Percentiles rank a stretch among this genome's conserved stretches.
Conservation (phyloP, 1,140 invertebrate species). For the Heliconius eleuchia region DNA sequence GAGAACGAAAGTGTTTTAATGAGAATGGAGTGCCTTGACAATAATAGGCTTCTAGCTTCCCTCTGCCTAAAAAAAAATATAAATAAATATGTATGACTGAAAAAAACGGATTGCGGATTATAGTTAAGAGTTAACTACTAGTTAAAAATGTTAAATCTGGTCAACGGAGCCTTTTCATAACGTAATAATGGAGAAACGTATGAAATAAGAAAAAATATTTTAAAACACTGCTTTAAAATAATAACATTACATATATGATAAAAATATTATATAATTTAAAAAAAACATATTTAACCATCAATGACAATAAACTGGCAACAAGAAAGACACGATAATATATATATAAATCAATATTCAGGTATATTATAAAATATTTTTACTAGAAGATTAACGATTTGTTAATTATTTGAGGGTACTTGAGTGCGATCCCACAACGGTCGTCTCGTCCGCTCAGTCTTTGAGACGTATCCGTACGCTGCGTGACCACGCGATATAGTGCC, state of each 20-base stretch:
- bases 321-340: not conserved
- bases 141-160: too few species aligned
- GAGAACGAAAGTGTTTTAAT: too few species aligned
- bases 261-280: not conserved
- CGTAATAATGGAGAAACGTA: too few species aligned
- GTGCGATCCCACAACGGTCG: not conserved
- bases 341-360: not conserved
- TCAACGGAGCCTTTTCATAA: too few species aligned
- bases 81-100: too few species aligned
- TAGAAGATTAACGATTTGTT: not conserved
- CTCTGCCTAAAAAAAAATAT: too few species aligned
- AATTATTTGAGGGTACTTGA: constrained; percentile 12
- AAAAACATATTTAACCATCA: not conserved
- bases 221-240: too few species aligned
- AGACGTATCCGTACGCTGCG: constrained; percentile 53
- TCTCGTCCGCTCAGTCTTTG: constrained; percentile 50
- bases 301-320: not conserved
- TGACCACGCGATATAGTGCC: constrained; percentile 41
- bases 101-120: not conserved
- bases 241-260: too few species aligned
- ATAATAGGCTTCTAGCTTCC: too few species aligned
- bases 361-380: not conserved
- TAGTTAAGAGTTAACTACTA: too few species aligned
- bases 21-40: too few species aligned
- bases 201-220: too few species aligned